Base-by-base conservation (phyloP, 1,140 invertebrate genomes). In the Drosophila melanogaster region DNA sequence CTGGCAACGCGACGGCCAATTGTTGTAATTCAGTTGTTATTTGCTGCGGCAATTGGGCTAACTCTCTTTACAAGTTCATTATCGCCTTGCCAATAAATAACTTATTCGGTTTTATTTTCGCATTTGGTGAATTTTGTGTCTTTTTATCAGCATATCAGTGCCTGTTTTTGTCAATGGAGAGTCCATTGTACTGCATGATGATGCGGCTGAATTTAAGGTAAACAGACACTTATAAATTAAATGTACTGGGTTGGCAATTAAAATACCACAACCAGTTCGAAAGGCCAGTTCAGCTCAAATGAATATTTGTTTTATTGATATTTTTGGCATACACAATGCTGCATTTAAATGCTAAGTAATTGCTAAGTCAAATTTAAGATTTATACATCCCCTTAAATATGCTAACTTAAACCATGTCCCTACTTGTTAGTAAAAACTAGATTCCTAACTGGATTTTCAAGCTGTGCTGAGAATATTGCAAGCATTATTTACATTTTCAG, bases 41-140 rank as follows among this genome's bases (percentile, higher is more conserved):
- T 61, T 19, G 30, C 46, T 46, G 60, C 50, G 14, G 70, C 55
- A 72, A 64, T 75, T 79, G 41, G 22, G 37, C n/a, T 46, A 35
- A 35, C 19, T 17, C 59, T 66, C 17, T 41, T 80, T 85, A 61
- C 77, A 86, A 81, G 84, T 86, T 89, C 83, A 86, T 83, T 79
- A 89, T 65, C 83, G 49, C 69, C 56, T 54, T 43, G 61, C 40
- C 41, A 51, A 38, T 56, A 37, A 43, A 51, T 37, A 47, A 69
- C 19, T 56, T 19, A 56, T 17, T 47, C 14, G 50, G 37, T 55
- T 67, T 67, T 54, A 33, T 66, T 54, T 40, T 38, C 8, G 10
- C 35, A 40, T 30, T 46, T 54, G 14, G 15, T 8, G 14, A 10
- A 38, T 38, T 47, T 49, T 14, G 41, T 19, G 35, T 46, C 19